These are phyloP conservation scores for Tichodroma muraria DNA, from an alignment of 2,113 vertebrate species.

Conservation along the genomic window DNA sequence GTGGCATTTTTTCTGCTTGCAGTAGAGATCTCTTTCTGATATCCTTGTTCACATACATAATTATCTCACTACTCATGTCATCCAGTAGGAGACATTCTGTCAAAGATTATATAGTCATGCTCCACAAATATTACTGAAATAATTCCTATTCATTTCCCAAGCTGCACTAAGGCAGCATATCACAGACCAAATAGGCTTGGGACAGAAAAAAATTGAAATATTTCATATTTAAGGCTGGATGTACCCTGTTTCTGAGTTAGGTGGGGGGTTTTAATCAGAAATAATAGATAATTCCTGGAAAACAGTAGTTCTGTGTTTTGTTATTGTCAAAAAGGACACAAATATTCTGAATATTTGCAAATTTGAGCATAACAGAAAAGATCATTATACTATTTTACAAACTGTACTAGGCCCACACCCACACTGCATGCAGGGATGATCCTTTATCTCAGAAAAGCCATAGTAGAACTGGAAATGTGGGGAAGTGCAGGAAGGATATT, in stretches of 20 bases:
- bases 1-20: neutral
- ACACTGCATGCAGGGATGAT: neutral
- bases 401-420: neutral
- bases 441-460: neutral
- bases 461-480: neutral
- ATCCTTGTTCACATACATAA: neutral
- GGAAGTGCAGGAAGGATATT: neutral
- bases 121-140: neutral
- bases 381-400: neutral
- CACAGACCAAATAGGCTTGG: neutral
- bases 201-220: neutral
- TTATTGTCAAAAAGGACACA: neutral
- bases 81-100: neutral
- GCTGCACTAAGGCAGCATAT: neutral
- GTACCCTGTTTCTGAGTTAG: neutral
- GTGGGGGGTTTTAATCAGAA: neutral
- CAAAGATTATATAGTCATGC: neutral
- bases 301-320: neutral
- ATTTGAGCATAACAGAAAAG: neutral
- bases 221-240: neutral
- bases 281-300: neutral
- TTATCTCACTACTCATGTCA: neutral
- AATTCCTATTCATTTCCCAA: neutral
- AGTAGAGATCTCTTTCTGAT: neutral
- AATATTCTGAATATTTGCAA: neutral